Base-by-base conservation (phyloP, 2,888 invertebrate genomes). In the Nebria salina region DNA sequence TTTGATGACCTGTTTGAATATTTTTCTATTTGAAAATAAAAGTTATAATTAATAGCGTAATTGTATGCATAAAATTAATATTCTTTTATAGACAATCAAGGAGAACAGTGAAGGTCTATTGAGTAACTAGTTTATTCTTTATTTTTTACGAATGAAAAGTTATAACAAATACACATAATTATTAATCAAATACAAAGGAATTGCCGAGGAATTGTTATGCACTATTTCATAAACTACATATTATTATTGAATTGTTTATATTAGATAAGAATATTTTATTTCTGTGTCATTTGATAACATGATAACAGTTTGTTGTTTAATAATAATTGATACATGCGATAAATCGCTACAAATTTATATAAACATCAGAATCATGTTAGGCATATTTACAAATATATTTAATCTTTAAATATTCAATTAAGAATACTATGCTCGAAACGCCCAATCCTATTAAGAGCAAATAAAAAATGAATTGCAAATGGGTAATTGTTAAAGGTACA, bases 381-480 rank as follows among this genome's bases (percentile, higher is more conserved):
- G 13, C 13, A 54, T 54, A 8, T 54, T 54, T 54, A 54, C 54
- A 54, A 54, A 7, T 54, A 1, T 54, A 0, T 7, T 13, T 54
- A 8, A 54, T 54, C 8, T 54, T 2, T 11, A 11, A 54, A 13
- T 54, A 70, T 34, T 70, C 70, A 11, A 26, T 34, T 70, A 72
- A 4, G 42, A 81, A 81, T n/a, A 76, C 42, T 11, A 81, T 25
- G 9, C n/a, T 13, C 65, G 81, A 64, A 42, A 81, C 6, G 2
- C 34, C 11, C 11, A 41, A 13, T 34, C 81, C 81, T 65, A 72
- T 9, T 13, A 41, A 8, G 15, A 72, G 65, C 11, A 81, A 70
- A 72, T 42, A 76, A 65, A 81, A 81, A 15, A 65, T 65, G 0
- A 72, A 76, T 26, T 81, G 72, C 25, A 81, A 42, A 73, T 81